These are phyloP conservation scores for Python bivittatus DNA, from an alignment of 2,113 vertebrate genomes.

Conservation along the genomic window DNA sequence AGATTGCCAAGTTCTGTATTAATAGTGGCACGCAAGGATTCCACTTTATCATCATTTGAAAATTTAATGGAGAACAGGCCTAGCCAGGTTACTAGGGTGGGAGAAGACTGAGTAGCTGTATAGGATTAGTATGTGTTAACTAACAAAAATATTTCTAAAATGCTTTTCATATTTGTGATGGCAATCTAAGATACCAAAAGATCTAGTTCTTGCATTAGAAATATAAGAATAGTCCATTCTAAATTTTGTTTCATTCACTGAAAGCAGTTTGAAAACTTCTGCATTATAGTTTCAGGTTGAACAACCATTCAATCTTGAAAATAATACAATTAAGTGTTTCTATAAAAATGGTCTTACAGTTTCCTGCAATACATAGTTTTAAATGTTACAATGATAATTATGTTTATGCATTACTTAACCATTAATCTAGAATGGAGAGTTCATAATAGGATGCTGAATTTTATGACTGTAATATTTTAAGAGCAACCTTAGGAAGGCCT, in stretches of 20 bases:
- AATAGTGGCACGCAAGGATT: not conserved
- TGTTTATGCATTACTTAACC: not conserved
- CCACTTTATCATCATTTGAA: not conserved
- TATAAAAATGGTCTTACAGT: not conserved
- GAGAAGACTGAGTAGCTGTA: not conserved
- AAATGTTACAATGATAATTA: not conserved
- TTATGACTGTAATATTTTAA: not conserved
- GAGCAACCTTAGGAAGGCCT: not conserved
- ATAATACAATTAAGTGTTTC: not conserved
- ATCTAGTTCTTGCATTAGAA: not conserved
- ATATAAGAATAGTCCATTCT: not conserved
- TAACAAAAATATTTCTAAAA: not conserved
- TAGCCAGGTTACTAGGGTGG: not conserved
- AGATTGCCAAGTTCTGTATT: not conserved
- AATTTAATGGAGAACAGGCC: not conserved
- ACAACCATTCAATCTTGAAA: not conserved
- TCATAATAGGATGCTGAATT: not conserved
- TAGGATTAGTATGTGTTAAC: not conserved
- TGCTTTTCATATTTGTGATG: not conserved
- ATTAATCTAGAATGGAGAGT: not conserved
- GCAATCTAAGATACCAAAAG: not conserved
- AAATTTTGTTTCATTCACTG: not conserved
- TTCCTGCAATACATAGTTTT: no score
- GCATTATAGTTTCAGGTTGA: not conserved
- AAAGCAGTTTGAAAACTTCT: not conserved